Evolutionary conservation across 1,140 invertebrate species (phyloP).

Genomic region (Ceratitis capitata): DNA sequence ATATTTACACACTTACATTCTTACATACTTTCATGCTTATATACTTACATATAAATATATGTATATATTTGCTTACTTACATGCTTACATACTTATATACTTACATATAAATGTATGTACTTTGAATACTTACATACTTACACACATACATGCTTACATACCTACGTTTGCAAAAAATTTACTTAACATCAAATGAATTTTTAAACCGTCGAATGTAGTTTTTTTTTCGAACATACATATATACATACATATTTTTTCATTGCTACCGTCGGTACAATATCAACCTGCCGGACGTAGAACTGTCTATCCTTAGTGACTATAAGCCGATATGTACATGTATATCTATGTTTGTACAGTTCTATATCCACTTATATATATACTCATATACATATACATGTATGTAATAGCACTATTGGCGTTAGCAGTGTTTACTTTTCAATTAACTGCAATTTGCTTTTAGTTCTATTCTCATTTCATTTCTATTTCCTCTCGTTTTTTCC

Average conservation of each 20-base stretch:
- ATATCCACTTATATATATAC: neutral
- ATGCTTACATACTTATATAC: neutral
- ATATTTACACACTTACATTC: neutral
- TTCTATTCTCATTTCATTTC: neutral
- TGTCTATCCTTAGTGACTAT: no score
- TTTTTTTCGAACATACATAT: neutral
- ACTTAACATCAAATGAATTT: neutral
- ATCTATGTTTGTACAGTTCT: neutral
- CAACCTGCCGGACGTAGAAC: neutral
- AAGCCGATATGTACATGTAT: neutral
- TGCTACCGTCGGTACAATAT: neutral
- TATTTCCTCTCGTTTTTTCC: neutral
- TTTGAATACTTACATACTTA: neutral
- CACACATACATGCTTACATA: neutral
- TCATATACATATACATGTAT: neutral
- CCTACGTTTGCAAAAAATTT: neutral
- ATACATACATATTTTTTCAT: no score
- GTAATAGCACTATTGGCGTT: neutral
- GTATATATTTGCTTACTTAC: neutral
- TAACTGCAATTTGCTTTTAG: slow-evolving; percentile 37
- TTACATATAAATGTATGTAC: neutral
- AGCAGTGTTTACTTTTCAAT: slow-evolving; percentile 16
- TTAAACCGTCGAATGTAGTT: no score
- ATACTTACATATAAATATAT: neutral
- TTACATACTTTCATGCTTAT: neutral